A percentile compares a stretch with the other conserved stretches of the same genome.
These are phyloP conservation scores for Polyommatus iphigenia DNA, from an alignment of 2,888 invertebrate species.

Conservation along the genomic window DNA sequence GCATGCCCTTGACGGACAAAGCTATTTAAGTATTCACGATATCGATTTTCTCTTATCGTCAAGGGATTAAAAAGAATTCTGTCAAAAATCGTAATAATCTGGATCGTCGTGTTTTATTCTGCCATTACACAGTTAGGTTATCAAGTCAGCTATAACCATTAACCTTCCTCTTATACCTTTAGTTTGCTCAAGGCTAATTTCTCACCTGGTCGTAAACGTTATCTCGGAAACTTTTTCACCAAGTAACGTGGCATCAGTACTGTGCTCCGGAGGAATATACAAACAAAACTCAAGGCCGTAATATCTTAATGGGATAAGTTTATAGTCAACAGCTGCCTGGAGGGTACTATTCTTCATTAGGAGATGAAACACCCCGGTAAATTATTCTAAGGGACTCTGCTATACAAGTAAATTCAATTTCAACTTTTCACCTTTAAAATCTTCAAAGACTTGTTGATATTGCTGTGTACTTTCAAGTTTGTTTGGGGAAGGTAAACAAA, in stretches of 20 bases:
- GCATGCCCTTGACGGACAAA: too few species aligned
- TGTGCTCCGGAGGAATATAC: conserved; percentile 32
- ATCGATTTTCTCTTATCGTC: too few species aligned
- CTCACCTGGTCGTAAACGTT: conserved; percentile 19
- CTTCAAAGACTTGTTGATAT: conserved; percentile 29
- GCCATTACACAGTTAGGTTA: neutral
- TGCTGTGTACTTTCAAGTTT: conserved; percentile 28
- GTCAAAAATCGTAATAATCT: neutral
- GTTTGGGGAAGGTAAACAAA: conserved; percentile 22
- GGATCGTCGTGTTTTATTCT: neutral
- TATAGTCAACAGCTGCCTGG: conserved; percentile 64
- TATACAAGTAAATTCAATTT: conserved; percentile 75
- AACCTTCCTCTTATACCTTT: neutral
- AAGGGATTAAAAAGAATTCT: too few species aligned
- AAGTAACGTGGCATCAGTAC: conserved; percentile 1
- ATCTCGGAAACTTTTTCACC: conserved; percentile 24
- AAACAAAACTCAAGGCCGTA: conserved; percentile 60
- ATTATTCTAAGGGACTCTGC: conserved; percentile 78
- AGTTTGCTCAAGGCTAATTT: conserved; percentile 24
- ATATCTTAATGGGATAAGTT: conserved; percentile 77
- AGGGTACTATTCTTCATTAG: conserved; percentile 76
- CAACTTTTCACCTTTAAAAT: conserved; percentile 51
- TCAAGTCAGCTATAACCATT: conserved; percentile 8
- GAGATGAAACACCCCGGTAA: conserved; percentile 62
- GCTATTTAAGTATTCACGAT: too few species aligned